phyloP scores from a whole-genome alignment of 2,113 vertebrate genomes.

The Neoarius graeffei region DNA sequence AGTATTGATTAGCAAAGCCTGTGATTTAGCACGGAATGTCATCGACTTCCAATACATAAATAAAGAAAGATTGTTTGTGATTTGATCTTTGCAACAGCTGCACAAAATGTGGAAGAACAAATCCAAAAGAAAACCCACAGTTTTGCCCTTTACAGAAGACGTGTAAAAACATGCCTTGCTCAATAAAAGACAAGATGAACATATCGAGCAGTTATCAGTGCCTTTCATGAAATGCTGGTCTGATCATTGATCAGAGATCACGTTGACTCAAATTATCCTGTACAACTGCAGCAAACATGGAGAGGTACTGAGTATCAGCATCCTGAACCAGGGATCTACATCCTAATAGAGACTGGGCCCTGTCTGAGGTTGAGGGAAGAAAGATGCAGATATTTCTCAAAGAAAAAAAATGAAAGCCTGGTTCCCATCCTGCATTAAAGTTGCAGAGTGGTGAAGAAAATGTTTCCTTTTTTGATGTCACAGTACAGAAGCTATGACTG shows the following conservation, averaged over 20 bases:
- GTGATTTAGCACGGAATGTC: not conserved
- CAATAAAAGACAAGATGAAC: conserved; percentile 4
- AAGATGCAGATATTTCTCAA: not conserved
- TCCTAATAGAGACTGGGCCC: not conserved
- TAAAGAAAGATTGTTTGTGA: not conserved
- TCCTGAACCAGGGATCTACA: not conserved
- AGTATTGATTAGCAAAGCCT: not conserved
- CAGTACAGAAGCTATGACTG: not conserved
- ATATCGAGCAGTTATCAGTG: not conserved
- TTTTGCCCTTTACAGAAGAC: not conserved
- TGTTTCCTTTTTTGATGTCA: not conserved
- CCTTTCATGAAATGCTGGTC: not conserved
- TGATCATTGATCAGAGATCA: not conserved
- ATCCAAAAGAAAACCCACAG: not conserved
- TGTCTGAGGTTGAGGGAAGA: not conserved
- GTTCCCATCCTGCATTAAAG: not conserved
- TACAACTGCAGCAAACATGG: not conserved
- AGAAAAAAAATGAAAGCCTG: not conserved
- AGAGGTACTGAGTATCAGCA: not conserved
- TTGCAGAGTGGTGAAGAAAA: not conserved
- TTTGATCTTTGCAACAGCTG: not conserved
- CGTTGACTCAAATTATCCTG: not conserved
- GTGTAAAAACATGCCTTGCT: not conserved
- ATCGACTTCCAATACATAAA: not conserved
- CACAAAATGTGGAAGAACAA: not conserved